Evolutionary conservation across 2,888 invertebrate genomes (phyloP).

Genomic region (Agrotis clavis): DNA sequence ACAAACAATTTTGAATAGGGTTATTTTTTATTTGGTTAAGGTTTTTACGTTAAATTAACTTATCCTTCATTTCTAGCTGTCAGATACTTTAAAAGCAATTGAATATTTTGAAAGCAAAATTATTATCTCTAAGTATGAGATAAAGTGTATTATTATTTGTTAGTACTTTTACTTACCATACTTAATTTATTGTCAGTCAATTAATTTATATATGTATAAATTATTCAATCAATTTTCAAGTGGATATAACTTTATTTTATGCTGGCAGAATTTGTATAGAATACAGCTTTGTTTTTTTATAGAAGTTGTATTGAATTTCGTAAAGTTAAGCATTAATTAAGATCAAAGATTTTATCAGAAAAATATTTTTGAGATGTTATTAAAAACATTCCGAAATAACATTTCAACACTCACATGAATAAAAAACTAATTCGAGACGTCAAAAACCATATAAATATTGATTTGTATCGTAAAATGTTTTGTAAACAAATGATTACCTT

Average conservation of each 20-base stretch:
- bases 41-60: background rate
- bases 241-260: too few relatives aligned
- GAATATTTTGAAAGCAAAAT: background rate
- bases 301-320: too few relatives aligned
- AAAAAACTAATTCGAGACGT: constrained; percentile 13
- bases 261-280: too few relatives aligned
- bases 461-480: constrained; percentile 22
- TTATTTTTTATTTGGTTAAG: background rate
- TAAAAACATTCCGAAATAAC: constrained; percentile 40
- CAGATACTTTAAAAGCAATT: background rate
- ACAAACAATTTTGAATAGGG: constrained; percentile 11
- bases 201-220: too few relatives aligned
- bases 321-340: background rate
- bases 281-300: too few relatives aligned
- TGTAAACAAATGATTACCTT: constrained; percentile 39
- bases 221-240: background rate
- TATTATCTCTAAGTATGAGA: background rate
- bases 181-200: background rate
- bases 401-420: constrained; percentile 39
- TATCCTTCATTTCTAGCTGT: background rate
- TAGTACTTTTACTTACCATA: background rate
- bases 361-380: background rate
- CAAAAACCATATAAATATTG: constrained; percentile 35
- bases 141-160: background rate
- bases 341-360: background rate